phyloP scores from a whole-genome alignment of 2,888 invertebrate species.

The Iselma pallidipennis region DNA sequence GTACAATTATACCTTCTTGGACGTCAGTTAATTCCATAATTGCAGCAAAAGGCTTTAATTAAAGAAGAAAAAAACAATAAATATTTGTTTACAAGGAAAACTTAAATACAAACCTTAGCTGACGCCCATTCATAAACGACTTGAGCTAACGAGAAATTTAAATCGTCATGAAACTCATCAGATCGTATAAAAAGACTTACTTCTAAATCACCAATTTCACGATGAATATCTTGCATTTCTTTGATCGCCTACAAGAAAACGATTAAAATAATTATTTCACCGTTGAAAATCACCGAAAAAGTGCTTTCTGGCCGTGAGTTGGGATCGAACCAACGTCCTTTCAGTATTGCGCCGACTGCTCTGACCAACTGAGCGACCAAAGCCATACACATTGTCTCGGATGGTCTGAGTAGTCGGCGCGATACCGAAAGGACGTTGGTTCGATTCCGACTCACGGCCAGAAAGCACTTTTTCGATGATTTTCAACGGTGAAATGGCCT shows the following conservation, averaged over 20 bases:
- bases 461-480: too few species aligned
- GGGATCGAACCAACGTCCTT: too few species aligned
- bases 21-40: constrained; percentile 92
- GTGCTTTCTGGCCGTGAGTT: too few species aligned
- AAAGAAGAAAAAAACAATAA: constrained; percentile 23
- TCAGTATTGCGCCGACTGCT: too few species aligned
- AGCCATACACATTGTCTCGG: too few species aligned
- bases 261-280: constrained; percentile 61
- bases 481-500: too few species aligned
- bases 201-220: constrained; percentile 70
- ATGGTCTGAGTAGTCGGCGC: too few species aligned
- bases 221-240: constrained; percentile 70
- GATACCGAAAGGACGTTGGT: too few species aligned
- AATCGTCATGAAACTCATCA: constrained; percentile 61
- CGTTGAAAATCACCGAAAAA: too few species aligned
- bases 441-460: too few species aligned
- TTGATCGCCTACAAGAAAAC: constrained; percentile 64
- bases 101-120: constrained; percentile 65
- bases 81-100: neutral
- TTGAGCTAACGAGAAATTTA: constrained; percentile 90
- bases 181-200: constrained; percentile 62
- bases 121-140: constrained; percentile 97
- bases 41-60: constrained; percentile 91
- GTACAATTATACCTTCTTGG: constrained; percentile 97
- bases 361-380: too few species aligned